Conservation (phyloP, 2,113 vertebrate species). For the Elaphurus davidianus region DNA sequence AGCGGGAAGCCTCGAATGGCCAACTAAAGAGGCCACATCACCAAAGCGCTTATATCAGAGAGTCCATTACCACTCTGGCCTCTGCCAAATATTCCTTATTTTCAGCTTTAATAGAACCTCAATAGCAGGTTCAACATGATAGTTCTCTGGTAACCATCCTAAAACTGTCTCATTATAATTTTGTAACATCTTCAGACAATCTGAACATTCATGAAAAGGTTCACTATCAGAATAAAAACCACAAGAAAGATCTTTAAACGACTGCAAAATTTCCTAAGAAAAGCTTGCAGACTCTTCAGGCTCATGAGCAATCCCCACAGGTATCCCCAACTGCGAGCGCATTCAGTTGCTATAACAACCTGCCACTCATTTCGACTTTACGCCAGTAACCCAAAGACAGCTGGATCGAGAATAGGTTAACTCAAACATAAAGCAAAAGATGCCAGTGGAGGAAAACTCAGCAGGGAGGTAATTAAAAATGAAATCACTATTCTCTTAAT, state of each 20-base stretch:
- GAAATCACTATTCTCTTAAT: constrained; percentile 51
- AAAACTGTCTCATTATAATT: not conserved
- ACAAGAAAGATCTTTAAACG: not conserved
- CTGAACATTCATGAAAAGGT: constrained; percentile 12
- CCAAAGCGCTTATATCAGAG: not conserved
- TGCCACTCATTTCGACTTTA: constrained; percentile 18
- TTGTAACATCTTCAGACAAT: constrained; percentile 9
- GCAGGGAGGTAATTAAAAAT: constrained; percentile 30
- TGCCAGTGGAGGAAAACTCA: constrained; percentile 10
- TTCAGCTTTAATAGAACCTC: not conserved
- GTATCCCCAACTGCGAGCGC: constrained; percentile 9
- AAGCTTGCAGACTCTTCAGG: not conserved
- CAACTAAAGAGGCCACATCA: not conserved
- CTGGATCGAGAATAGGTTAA: constrained; percentile 45
- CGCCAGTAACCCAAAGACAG: constrained; percentile 3
- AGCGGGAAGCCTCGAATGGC: not conserved
- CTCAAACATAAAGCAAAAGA: constrained; percentile 52
- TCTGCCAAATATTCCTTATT: not conserved
- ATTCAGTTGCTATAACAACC: constrained; percentile 64
- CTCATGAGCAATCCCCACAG: constrained; percentile 30
- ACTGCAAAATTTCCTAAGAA: constrained; percentile 33
- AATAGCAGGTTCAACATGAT: not conserved
- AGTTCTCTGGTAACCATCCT: not conserved
- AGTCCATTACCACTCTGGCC: not conserved
- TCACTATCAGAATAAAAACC: constrained; percentile 39